phyloP scores from a whole-genome alignment of 2,113 vertebrate genomes.

The Toxostoma redivivum region DNA sequence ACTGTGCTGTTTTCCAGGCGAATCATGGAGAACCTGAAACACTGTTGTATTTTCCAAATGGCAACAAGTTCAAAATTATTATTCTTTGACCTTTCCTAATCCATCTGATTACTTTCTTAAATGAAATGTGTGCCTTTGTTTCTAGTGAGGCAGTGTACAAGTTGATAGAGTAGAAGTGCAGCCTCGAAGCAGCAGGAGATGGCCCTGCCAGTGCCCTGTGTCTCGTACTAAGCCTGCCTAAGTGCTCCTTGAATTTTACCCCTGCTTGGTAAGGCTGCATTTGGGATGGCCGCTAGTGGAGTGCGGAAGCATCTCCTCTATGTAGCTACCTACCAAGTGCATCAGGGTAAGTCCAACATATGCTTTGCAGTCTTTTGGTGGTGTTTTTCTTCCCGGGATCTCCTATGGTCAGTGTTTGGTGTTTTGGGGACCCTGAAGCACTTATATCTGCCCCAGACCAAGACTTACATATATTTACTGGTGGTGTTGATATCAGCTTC shows the following conservation, averaged over 20 bases:
- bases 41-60: not conserved
- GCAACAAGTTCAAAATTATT: not conserved
- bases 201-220: not conserved
- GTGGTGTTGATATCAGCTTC: not conserved
- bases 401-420: not conserved
- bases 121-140: not conserved
- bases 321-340: not conserved
- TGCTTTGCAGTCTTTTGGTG: not conserved
- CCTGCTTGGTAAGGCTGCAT: not conserved
- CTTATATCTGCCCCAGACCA: not conserved
- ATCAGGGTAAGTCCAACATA: not conserved
- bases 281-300: not conserved
- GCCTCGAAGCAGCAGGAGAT: not conserved
- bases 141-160: not conserved
- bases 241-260: not conserved
- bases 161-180: not conserved
- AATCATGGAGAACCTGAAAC: fast-evolving
- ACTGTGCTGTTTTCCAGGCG: not conserved
- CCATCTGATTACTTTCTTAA: not conserved
- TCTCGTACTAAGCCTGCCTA: not conserved
- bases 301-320: not conserved
- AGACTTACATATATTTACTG: not conserved
- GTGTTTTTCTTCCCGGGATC: not conserved
- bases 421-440: not conserved
- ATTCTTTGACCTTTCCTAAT: not conserved